These are phyloP conservation scores for Chaunax sp. DNA, from an alignment of 2,797 vertebrate genomes.

Conservation along the genomic window DNA sequence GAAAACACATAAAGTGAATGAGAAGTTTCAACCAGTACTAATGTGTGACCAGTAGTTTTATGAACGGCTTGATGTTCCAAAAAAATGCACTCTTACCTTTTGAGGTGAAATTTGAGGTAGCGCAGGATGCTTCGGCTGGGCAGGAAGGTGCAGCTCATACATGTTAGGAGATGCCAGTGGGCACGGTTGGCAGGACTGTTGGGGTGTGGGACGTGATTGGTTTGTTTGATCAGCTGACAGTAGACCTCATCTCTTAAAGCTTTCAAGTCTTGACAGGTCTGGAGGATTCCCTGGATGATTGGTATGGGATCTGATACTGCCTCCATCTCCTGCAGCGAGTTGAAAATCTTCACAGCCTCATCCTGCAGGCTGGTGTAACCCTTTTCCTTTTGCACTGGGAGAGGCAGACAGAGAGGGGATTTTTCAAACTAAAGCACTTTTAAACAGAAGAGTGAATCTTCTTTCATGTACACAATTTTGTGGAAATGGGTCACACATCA, in stretches of 20 bases:
- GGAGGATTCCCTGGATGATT: conserved; percentile 94
- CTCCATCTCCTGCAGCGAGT: conserved; percentile 95
- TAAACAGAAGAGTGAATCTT: not conserved
- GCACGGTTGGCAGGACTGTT: conserved; percentile 88
- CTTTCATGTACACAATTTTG: too few species aligned
- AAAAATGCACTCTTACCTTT: conserved; percentile 79
- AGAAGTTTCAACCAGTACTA: not conserved
- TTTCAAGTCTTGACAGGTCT: conserved; percentile 93
- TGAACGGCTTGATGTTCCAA: fast-evolving
- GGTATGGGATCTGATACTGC: conserved; percentile 91
- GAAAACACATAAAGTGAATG: conserved; percentile 19
- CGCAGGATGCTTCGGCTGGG: conserved; percentile 91
- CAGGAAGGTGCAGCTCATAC: conserved; percentile 93
- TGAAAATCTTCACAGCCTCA: conserved; percentile 95
- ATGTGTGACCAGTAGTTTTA: not conserved
- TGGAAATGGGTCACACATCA: not conserved
- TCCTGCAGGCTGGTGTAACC: conserved; percentile 95
- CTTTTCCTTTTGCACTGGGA: conserved; percentile 92
- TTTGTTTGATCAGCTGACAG: conserved; percentile 96
- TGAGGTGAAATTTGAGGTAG: conserved; percentile 94
- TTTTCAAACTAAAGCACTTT: not conserved
- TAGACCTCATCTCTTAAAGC: conserved; percentile 92
- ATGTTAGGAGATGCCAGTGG: conserved; percentile 94
- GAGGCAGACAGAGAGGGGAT: not conserved
- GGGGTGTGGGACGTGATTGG: conserved; percentile 91